Evolutionary conservation across 2,888 invertebrate species (phyloP), one percentile per base, ranked within the genome.

Genomic region (Lasioglossum morio): DNA sequence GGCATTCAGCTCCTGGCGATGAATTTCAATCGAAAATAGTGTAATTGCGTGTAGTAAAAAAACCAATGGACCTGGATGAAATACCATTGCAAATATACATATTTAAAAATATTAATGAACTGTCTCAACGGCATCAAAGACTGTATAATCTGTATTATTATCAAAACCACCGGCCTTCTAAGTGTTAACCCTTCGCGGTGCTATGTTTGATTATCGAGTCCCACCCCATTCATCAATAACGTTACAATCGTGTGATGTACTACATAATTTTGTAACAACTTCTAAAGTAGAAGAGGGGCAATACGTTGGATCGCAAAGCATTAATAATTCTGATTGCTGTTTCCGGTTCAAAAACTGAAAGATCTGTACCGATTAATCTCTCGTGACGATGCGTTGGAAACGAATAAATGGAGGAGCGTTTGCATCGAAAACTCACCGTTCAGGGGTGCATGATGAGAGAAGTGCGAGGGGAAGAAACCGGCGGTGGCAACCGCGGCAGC

Each of bases 391-490:
- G 8, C 53, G 53, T 53, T 53, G 2, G 23, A 23, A 53, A 23
- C n/a, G 8, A 23, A 0, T 19, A 48, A 48, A 19, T 19, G 7
- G 48, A n/a, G n/a, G 34, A 30, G 5, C 4, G 23, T 63, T 30
- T 14, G 30, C 5, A 63, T 27, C 30, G 69, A 77, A 37, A 72
- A 81, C 89, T 89, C 74, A 95, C 95, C 95, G 76, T 94, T 94
- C 23, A 94, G 90, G 7, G 94, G 94, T 10, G 92, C 93, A 66
- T 94, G 95, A 88, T 94, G 94, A 53, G 94, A 89, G 78, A 94
- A 95, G 77, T 94, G 94, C 82, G 94, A 89, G 34, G 94, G 94
- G 87, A 94, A 95, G 91, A 93, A 94, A 80, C 86, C 92, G 27
- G 93, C 93, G 16, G 93, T 90, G 7, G 92, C 93, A 4, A 93